Evolutionary conservation across 2,888 invertebrate species (phyloP).

Genomic region (Mycogona germanica): DNA sequence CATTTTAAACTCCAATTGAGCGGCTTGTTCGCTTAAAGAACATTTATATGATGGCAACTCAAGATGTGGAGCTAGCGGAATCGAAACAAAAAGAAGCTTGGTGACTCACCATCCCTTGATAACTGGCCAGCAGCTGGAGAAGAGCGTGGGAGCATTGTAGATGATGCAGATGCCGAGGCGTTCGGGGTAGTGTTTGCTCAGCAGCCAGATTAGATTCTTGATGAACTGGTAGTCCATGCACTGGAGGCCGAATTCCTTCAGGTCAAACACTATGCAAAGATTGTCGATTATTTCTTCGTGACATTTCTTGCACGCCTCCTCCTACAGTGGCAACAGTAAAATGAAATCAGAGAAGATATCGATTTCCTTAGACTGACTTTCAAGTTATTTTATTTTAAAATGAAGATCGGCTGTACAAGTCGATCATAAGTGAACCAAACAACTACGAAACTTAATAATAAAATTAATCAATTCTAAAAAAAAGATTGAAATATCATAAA

Average conservation of each 20-base stretch:
- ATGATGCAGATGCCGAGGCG: slow-evolving; percentile 61
- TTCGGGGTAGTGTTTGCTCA: slow-evolving; percentile 65
- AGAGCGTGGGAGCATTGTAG: slow-evolving; percentile 57
- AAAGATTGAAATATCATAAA: no score
- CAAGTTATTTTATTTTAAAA: neutral
- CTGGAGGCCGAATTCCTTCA: slow-evolving; percentile 55
- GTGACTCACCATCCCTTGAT: slow-evolving; percentile 54
- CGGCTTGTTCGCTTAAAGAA: neutral
- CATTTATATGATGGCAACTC: no score
- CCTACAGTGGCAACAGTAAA: slow-evolving; percentile 37
- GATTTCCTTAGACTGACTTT: no score
- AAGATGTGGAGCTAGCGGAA: no score
- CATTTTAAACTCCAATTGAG: neutral
- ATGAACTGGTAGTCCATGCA: slow-evolving; percentile 72
- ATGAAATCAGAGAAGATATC: neutral
- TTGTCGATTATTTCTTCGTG: slow-evolving; percentile 68
- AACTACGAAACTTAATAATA: no score
- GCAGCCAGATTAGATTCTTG: slow-evolving; percentile 63
- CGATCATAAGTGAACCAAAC: no score
- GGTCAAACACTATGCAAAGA: slow-evolving; percentile 64
- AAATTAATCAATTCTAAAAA: no score
- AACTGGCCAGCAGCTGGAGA: slow-evolving; percentile 63
- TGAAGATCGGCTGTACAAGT: no score
- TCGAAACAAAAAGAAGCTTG: no score
- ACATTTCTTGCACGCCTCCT: slow-evolving; percentile 60